Percentiles rank a stretch among this genome's conserved stretches.
phyloP scores from a whole-genome alignment of 2,888 invertebrate species.

The Caenorhabditis zanzibari region DNA sequence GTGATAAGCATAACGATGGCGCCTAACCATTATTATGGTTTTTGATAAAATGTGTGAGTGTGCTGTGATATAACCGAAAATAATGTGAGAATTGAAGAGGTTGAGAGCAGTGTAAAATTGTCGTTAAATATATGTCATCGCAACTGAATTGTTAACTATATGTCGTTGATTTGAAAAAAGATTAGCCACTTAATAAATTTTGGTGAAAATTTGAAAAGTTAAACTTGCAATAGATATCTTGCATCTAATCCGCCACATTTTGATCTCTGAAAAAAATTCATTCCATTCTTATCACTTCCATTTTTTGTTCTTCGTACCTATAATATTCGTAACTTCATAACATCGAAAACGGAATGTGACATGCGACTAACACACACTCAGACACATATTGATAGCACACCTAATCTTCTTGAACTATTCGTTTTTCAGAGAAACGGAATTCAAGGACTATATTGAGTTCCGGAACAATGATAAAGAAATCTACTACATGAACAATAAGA shows the following conservation, averaged over 20 bases:
- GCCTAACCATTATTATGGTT: constrained; percentile 37
- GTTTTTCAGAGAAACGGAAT: constrained; percentile 75
- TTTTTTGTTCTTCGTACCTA: constrained; percentile 51
- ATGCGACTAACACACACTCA: constrained; percentile 19
- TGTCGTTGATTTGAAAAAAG: constrained; percentile 1
- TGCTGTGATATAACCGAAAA: constrained; percentile 23
- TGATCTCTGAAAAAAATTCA: constrained; percentile 20
- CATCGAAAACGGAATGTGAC: constrained; percentile 11
- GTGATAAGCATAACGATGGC: constrained; percentile 35
- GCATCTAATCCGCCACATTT: neutral
- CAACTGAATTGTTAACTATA: constrained; percentile 10
- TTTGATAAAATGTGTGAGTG: constrained; percentile 16
- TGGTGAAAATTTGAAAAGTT: too few relatives aligned
- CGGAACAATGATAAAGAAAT: constrained; percentile 69
- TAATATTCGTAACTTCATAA: constrained; percentile 9
- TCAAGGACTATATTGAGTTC: constrained; percentile 74
- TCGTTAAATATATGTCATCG: constrained; percentile 27
- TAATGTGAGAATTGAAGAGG: constrained; percentile 18
- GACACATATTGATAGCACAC: constrained; percentile 27
- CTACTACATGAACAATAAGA: constrained; percentile 70
- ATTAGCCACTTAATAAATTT: neutral
- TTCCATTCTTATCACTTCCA: constrained; percentile 25
- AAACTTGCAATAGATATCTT: too few relatives aligned
- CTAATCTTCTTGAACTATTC: constrained; percentile 46
- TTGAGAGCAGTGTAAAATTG: neutral